Evolutionary conservation across 2,113 vertebrate species (phyloP).

Genomic region (Patagioenas fasciata): DNA sequence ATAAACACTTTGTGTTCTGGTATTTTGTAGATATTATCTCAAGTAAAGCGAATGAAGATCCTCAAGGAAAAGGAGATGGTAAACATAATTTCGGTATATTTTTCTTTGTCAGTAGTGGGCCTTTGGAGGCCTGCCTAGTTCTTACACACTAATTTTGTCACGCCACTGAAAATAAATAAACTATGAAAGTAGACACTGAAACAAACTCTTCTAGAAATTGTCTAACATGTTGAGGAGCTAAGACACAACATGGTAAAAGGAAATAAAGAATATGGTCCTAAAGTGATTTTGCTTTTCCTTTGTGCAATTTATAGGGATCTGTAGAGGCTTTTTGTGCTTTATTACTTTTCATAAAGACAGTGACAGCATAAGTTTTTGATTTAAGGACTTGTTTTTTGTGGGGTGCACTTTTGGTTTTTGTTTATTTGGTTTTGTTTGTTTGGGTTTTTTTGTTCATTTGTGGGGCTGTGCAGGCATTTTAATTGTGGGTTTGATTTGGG

Average conservation of each 20-base stretch:
- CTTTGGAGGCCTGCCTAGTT: neutral
- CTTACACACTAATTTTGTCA: neutral
- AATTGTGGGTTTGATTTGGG: neutral
- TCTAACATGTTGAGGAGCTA: neutral
- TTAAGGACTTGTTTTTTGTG: neutral
- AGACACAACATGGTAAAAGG: neutral
- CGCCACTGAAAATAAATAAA: neutral
- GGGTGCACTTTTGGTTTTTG: neutral
- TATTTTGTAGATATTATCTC: slow-evolving; percentile 74
- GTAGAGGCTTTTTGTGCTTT: neutral
- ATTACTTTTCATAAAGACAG: neutral
- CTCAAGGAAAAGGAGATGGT: slow-evolving; percentile 78
- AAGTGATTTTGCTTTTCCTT: neutral
- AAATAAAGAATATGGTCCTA: neutral
- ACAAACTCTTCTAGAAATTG: neutral
- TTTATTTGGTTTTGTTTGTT: no score
- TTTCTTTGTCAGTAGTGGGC: neutral
- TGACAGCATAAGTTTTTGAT: neutral
- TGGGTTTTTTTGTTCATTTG: neutral
- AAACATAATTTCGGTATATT: slow-evolving; percentile 13
- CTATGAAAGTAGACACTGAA: neutral
- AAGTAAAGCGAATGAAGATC: slow-evolving; percentile 72
- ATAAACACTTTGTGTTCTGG: neutral
- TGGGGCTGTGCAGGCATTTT: neutral
- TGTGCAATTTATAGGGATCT: neutral